A percentile compares a stretch with the other conserved stretches of the same genome.
phyloP scores from a whole-genome alignment of 2,113 vertebrate genomes.

The Solenodon paradoxus region DNA sequence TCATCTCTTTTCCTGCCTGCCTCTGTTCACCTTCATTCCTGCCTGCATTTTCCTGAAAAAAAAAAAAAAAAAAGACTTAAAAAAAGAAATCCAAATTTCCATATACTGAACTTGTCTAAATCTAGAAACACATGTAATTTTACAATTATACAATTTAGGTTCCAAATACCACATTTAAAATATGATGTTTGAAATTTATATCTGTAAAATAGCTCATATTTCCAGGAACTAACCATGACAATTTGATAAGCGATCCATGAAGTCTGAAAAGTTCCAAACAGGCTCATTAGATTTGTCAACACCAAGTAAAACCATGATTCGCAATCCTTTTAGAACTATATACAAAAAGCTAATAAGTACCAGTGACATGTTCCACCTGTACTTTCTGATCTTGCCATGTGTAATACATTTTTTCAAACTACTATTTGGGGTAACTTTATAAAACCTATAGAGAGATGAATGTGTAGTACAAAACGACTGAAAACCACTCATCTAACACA shows the following conservation, averaged over 20 bases:
- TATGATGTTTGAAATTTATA: neutral
- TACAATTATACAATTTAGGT: neutral
- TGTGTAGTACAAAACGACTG: neutral
- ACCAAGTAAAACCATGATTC: neutral
- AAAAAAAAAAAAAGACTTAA: too few species aligned
- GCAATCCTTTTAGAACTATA: neutral
- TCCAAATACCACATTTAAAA: neutral
- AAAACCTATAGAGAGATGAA: neutral
- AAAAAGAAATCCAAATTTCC: neutral
- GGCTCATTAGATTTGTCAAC: neutral
- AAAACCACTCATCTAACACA: neutral
- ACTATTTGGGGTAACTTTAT: neutral
- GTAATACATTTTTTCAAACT: neutral
- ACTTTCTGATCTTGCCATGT: neutral
- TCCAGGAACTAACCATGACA: neutral
- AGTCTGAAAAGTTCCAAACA: neutral
- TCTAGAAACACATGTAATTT: slow-evolving; percentile 14
- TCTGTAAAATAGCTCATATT: neutral
- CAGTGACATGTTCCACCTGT: neutral
- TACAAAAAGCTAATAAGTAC: neutral
- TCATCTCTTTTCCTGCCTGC: too few species aligned
- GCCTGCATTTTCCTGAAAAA: too few species aligned
- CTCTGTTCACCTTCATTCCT: too few species aligned
- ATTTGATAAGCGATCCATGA: neutral
- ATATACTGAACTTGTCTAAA: neutral